A percentile compares a stretch with the other conserved stretches of the same genome.
These are phyloP conservation scores for Panurus biarmicus DNA, from an alignment of 2,113 vertebrate genomes.

Conservation along the genomic window DNA sequence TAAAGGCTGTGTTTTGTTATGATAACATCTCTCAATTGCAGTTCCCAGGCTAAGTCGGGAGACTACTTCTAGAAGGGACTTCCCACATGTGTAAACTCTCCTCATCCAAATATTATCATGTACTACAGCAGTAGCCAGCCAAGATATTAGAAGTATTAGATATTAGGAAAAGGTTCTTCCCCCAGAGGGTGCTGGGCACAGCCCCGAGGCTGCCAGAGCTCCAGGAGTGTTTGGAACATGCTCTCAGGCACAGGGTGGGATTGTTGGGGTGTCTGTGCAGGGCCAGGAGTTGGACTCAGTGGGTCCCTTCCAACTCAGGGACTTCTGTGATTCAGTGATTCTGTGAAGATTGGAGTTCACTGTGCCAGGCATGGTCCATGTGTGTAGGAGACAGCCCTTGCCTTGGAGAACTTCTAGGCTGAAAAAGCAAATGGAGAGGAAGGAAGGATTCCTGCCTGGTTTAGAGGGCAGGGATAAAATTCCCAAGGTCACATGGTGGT, in stretches of 20 bases:
- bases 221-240: rapidly evolving
- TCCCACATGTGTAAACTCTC: background rate
- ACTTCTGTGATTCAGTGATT: background rate
- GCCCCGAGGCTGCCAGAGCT: background rate
- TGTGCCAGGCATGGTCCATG: background rate
- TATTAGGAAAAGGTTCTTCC: background rate
- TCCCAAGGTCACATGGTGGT: background rate
- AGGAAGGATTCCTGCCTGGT: background rate
- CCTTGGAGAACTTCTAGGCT: background rate
- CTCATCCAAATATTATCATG: background rate
- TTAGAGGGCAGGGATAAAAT: background rate
- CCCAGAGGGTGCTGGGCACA: rapidly evolving
- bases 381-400: background rate
- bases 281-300: background rate
- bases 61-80: background rate
- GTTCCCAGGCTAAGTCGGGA: background rate
- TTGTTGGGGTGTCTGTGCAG: background rate
- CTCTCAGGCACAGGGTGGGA: background rate
- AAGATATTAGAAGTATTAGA: background rate
- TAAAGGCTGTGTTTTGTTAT: background rate
- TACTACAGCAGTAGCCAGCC: background rate
- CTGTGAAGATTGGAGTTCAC: background rate
- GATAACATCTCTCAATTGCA: background rate
- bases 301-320: background rate
- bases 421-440: background rate